Base-by-base conservation (phyloP, 2,888 invertebrate genomes). In the Erebia epiphron region DNA sequence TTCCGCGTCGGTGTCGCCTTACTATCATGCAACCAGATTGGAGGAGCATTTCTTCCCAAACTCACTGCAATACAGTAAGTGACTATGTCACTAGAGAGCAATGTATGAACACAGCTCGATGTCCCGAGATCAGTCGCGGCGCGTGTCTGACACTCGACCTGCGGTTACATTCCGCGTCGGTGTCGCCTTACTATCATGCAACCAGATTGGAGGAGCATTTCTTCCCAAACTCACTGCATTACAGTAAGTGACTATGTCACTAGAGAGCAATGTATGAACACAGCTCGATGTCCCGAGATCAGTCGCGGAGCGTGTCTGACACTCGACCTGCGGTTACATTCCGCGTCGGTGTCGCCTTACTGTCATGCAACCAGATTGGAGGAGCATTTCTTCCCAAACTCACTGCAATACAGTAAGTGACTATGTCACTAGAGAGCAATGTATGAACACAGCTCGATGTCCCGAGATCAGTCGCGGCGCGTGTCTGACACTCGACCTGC, bases 21-120 rank as follows among this genome's bases (percentile, higher is more conserved):
- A 96, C 83, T 92, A 94, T 50, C 95, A 95, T 16, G 92, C 95
- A 54, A 95, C 96, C 41, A 89, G 96, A 4, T 94, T 96, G 0
- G 98, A 98, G 81, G 97, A 97, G 80, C 96, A 98, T 82, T 97
- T 96, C 86, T 97, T 95, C 83, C 98, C 98, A 0, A 96, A 97
- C 75, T 96, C 98, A 0, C 85, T 98, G 73, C 95, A 96, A 64
- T 96, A 98, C 82, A 95, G 97, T 97, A 87, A 94, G 95, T 92
- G 3, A 26, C 26, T 26, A 26, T 3, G 3, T 3, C 26, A 0
- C 79, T 92, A 49, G 89, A 91, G 64, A 90, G 91, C 79, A 94
- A 87, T 71, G 92, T 76, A 90, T 93, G 89, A 91, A 91, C 50
- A 83, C 86, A 1, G 86, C 85, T 0, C 86, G 87, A 79, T 86